These are phyloP conservation scores for Gerris lacustris DNA, from an alignment of 2,888 invertebrate genomes.

Conservation along the genomic window DNA sequence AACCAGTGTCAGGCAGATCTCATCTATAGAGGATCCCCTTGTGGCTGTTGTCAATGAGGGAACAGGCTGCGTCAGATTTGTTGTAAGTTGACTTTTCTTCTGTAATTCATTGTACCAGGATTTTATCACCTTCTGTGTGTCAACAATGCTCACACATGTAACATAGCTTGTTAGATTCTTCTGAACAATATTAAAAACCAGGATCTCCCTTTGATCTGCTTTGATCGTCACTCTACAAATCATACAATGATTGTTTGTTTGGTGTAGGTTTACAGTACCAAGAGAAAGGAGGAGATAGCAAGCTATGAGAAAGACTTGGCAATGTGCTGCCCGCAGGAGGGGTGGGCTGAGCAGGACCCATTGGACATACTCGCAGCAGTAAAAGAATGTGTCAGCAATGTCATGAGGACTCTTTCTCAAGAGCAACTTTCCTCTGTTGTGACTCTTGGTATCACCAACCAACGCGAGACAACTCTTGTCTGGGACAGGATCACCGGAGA, in stretches of 20 bases:
- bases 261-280: conserved; percentile 21
- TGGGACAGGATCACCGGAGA: conserved; percentile 90
- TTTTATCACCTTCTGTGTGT: too few species aligned
- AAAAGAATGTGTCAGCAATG: conserved; percentile 52
- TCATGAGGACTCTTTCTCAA: conserved; percentile 19
- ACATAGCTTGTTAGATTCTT: too few species aligned
- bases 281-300: conserved; percentile 26
- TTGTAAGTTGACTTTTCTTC: conserved; percentile 42
- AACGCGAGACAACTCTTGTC: conserved; percentile 88
- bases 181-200: too few species aligned
- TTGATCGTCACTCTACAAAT: too few species aligned
- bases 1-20: neutral
- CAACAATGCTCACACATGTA: too few species aligned
- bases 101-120: neutral
- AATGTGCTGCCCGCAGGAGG: conserved; percentile 73
- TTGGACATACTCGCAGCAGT: conserved; percentile 67
- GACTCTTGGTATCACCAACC: conserved; percentile 88
- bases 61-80: conserved; percentile 79
- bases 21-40: conserved; percentile 39
- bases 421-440: conserved; percentile 47
- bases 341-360: conserved; percentile 97
- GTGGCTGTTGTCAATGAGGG: conserved; percentile 92
- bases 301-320: conserved; percentile 68
- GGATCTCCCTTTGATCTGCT: too few species aligned
- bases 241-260: neutral